Evolutionary conservation across 1,140 invertebrate species (phyloP).

Genomic region (Micrasema minimum): DNA sequence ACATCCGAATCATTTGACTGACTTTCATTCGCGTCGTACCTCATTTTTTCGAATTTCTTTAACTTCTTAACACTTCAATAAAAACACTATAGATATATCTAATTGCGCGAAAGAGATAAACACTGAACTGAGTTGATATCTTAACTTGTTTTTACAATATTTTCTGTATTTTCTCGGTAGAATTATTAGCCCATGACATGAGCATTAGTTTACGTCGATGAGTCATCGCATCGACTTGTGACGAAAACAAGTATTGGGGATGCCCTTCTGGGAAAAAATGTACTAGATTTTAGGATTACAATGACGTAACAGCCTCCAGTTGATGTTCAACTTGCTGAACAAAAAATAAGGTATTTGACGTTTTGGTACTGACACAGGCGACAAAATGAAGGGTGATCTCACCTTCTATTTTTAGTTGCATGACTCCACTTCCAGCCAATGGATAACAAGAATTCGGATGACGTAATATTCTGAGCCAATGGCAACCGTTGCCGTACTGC

Average conservation of each 20-base stretch:
- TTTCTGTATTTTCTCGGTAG: conserved; percentile 33
- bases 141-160: conserved; percentile 24
- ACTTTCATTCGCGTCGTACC: conserved; percentile 47
- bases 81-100: conserved; percentile 15
- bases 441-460: conserved; percentile 34
- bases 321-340: background rate
- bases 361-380: conserved; percentile 28
- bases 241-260: conserved; percentile 45
- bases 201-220: conserved; percentile 20
- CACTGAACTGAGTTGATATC: background rate
- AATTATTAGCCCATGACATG: conserved; percentile 5
- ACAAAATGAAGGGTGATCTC: conserved; percentile 44
- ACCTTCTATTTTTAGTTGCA: conserved; percentile 44
- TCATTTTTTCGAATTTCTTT: conserved; percentile 38
- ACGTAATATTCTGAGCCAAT: conserved; percentile 30
- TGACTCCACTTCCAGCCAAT: conserved; percentile 44
- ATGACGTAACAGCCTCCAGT: conserved; percentile 26
- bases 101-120: conserved; percentile 9
- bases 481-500: conserved; percentile 3
- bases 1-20: conserved; percentile 46
- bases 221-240: conserved; percentile 43
- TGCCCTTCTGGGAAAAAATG: conserved; percentile 49
- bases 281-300: conserved; percentile 5
- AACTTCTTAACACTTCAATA: conserved; percentile 11
- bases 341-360: conserved; percentile 24